phyloP scores from a whole-genome alignment of 2,797 vertebrate genomes.

The Huso huso region DNA sequence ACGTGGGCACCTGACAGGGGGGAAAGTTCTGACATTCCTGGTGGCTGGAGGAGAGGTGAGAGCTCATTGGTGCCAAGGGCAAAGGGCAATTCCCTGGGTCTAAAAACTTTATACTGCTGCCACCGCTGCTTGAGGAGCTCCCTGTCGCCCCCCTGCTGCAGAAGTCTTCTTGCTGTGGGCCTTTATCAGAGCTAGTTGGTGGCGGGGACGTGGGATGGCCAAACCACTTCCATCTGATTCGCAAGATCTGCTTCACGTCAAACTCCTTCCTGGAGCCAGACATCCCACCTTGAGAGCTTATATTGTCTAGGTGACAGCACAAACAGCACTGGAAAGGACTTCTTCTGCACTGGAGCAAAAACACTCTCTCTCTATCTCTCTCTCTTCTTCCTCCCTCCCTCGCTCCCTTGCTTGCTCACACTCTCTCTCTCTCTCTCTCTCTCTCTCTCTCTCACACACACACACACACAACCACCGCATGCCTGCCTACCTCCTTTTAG shows the following conservation, averaged over 20 bases:
- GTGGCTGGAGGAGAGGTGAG: constrained; percentile 75
- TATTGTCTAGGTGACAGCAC: constrained; percentile 79
- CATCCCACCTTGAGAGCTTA: constrained; percentile 61
- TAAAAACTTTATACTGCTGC: constrained; percentile 74
- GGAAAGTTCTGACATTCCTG: constrained; percentile 77
- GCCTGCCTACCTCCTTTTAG: constrained; percentile 43
- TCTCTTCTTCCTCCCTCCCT: not conserved
- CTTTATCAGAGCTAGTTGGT: constrained; percentile 51
- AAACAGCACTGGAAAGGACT: constrained; percentile 53
- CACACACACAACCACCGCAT: constrained; percentile 43
- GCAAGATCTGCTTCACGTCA: constrained; percentile 96
- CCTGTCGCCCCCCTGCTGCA: constrained; percentile 58
- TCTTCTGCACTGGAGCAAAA: constrained; percentile 23
- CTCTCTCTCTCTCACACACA: constrained; percentile 21
- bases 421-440: constrained; percentile 29
- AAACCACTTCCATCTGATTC: constrained; percentile 97
- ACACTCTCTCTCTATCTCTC: constrained; percentile 45
- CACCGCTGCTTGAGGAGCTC: constrained; percentile 40
- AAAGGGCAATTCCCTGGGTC: constrained; percentile 59
- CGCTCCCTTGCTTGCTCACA: not conserved
- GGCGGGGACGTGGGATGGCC: constrained; percentile 79
- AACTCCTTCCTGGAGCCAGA: constrained; percentile 95
- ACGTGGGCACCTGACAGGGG: constrained; percentile 61
- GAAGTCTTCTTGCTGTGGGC: constrained; percentile 71
- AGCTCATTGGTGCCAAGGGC: constrained; percentile 58